Base-by-base conservation (phyloP, 2,113 vertebrate species). In the Orientallactaga bullata region DNA sequence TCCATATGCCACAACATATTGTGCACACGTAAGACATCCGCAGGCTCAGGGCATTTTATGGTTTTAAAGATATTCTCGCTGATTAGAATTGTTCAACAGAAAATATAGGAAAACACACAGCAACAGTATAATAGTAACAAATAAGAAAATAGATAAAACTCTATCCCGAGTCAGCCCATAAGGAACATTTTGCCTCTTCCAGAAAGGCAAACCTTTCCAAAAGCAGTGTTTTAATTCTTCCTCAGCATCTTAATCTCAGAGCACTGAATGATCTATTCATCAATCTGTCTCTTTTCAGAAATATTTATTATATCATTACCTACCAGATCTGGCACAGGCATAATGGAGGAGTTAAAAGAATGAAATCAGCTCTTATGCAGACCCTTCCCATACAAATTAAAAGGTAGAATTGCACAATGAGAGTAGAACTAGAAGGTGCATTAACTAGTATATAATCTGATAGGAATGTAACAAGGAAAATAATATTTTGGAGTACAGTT, bases 1-100 rank as follows among this genome's bases (percentile, higher is more conserved):
- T 92, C 91, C 95, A 92, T 90, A 95, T 94, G 94, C 86, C 63
- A 86, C 17, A 5, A 66, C 83, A 96, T 95, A 96, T 93, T 96
- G 80, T 94, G 66, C 89, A 91, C 84, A 89, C 15, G 1, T 80
- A 91, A 96, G 91, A 91, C 93, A 94, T 94, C 94, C 42, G 76
- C 47, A 92, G 86, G 77, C 37, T 77, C 23, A 26, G 51, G 26
- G 61, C 35, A 93, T 90, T 91, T 91, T 60, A 0, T 76, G 71
- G 55, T 87, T 94, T 95, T 74, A 93, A 95, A 94, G 89, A 74
- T 39, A 92, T 51, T 58, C 71, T 81, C 72, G 93, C 79, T 92
- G 89, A 92, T 94, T 83, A 96, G 65, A 47, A n/a, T 68, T 72
- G 61, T 37, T 82, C 73, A 80, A 47, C 24, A 66, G 9, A 95